Evolutionary conservation across 2,797 vertebrate species (phyloP).

Genomic region (Characodon lateralis): DNA sequence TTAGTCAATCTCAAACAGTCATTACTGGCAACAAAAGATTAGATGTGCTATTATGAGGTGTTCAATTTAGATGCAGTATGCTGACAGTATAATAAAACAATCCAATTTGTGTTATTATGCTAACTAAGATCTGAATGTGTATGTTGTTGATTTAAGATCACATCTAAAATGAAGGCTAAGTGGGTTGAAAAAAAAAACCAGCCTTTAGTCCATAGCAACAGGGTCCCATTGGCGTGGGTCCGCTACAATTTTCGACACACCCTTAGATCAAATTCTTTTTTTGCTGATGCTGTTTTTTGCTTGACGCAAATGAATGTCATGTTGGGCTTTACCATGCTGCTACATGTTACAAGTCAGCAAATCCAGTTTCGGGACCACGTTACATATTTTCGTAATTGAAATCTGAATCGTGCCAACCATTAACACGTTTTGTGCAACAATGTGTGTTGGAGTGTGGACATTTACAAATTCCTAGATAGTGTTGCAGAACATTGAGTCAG

Average conservation of each 20-base stretch:
- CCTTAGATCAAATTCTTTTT: background rate
- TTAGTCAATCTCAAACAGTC: slow-evolving; percentile 18
- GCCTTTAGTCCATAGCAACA: background rate
- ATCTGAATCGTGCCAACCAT: background rate
- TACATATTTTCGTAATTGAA: background rate
- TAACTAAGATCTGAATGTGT: background rate
- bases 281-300: background rate
- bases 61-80: background rate
- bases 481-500: background rate
- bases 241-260: background rate
- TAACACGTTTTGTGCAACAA: background rate
- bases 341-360: too few species aligned
- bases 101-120: background rate
- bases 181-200: background rate
- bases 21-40: background rate
- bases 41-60: background rate
- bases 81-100: background rate
- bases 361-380: background rate
- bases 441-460: background rate
- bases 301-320: too few species aligned
- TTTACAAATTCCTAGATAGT: background rate
- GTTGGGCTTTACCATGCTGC: too few species aligned
- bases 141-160: background rate
- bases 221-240: background rate
- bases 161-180: background rate